Base-by-base conservation (phyloP, 2,113 vertebrate species). In the Poicephalus meyeri region DNA sequence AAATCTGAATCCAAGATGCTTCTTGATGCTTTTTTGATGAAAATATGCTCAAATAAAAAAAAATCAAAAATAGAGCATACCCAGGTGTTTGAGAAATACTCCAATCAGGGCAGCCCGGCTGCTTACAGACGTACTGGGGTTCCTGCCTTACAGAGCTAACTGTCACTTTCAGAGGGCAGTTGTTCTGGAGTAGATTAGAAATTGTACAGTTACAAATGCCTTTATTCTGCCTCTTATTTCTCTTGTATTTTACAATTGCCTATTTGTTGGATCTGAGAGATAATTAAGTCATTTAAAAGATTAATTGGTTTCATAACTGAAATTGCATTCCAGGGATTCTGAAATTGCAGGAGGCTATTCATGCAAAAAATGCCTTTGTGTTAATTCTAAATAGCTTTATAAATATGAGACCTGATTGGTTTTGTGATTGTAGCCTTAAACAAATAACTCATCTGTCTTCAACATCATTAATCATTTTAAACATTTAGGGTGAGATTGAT, bases 241-340 rank as follows among this genome's bases (percentile, higher is more conserved):
- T 77, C 42, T 88, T 2, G 0, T 86, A 31, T 71, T 91, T 94
- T 93, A 86, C 71, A 78, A 41, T 73, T 82, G 89, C 66, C 74
- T 91, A 58, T 87, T 78, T 85, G 83, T 89, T 96, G 61, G 44
- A 84, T 88, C 50, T 56, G 80, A 74, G 72, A 81, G 44, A 91
- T 86, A 96, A 92, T 93, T 80, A 90, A 95, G 65, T 92, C 68
- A 74, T 95, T 87, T 69, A 86, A 95, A 92, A 89, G 86, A 96
- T 92, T 95, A 88, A 95, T 92, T 94, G 78, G 61, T 91, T 93
- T 96, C 73, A 93, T 96, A 93, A 93, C 77, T 82, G 84, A 95
- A 92, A 91, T 93, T 89, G 41, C 83, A 95, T 96, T 96, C 91
- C 88, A 84, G 31, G 61, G 72, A 84, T 93, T 91, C 82, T 86